A percentile compares a stretch with the other conserved stretches of the same genome.
Conservation (phyloP, 2,113 vertebrate genomes). For the Thamnophis sirtalis region DNA sequence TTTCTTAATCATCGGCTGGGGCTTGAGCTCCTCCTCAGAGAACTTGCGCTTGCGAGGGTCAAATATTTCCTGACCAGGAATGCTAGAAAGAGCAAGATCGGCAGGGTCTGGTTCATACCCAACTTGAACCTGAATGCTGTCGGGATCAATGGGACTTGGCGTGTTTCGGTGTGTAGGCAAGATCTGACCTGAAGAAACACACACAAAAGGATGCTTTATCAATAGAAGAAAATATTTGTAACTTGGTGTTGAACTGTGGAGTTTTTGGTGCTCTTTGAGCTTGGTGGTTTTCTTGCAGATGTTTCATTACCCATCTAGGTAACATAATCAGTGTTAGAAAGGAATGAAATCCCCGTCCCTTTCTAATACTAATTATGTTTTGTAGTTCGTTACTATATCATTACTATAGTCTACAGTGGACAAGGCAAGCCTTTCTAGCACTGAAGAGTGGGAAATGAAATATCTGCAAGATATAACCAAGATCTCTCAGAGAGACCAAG, state of each 20-base stretch:
- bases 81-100: constrained; percentile 94
- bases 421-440: background rate
- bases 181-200: constrained; percentile 70
- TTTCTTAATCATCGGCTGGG: constrained; percentile 99
- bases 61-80: constrained; percentile 97
- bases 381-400: background rate
- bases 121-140: constrained; percentile 90
- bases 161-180: constrained; percentile 84
- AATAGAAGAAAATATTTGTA: background rate
- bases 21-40: constrained; percentile 93
- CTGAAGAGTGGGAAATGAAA: background rate
- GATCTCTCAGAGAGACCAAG: background rate
- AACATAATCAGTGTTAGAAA: background rate
- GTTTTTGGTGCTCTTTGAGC: background rate
- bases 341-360: background rate
- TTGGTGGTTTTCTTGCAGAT: background rate
- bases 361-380: background rate
- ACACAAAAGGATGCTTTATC: constrained; percentile 1
- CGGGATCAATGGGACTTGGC: constrained; percentile 93
- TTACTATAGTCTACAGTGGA: background rate
- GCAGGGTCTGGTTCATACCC: constrained; percentile 92
- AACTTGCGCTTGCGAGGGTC: constrained; percentile 97
- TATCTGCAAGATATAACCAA: background rate
- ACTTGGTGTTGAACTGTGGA: background rate
- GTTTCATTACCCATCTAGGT: background rate